A percentile compares a stretch with the other conserved stretches of the same genome.
phyloP scores from a whole-genome alignment of 1,140 invertebrate species.

The Plectrocnemia conspersa region DNA sequence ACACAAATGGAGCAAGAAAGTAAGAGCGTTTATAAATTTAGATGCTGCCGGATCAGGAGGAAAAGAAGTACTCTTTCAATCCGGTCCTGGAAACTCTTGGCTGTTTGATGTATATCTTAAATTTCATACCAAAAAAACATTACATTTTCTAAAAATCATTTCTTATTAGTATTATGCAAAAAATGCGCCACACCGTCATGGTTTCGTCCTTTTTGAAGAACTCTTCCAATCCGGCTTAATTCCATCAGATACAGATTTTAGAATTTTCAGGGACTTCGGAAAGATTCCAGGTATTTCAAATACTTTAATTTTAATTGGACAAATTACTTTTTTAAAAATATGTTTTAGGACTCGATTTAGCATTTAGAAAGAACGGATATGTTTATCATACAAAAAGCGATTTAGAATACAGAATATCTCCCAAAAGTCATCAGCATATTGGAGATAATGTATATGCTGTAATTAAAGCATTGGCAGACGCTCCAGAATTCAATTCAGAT shows the following conservation, averaged over 20 bases:
- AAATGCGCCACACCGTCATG: slow-evolving; percentile 58
- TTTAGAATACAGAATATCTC: slow-evolving; percentile 54
- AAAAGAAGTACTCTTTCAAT: slow-evolving; percentile 70
- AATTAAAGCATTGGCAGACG: slow-evolving; percentile 48
- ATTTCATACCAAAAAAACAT: too few species aligned
- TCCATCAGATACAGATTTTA: slow-evolving; percentile 75
- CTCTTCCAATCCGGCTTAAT: slow-evolving; percentile 69
- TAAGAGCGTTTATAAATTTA: slow-evolving; percentile 68
- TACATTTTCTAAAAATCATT: neutral
- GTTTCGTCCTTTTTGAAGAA: slow-evolving; percentile 66
- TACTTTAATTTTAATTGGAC: slow-evolving; percentile 3
- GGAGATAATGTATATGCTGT: slow-evolving; percentile 59
- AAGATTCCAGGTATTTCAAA: slow-evolving; percentile 45
- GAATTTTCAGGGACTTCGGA: slow-evolving; percentile 69
- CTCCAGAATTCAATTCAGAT: slow-evolving; percentile 39
- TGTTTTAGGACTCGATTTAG: slow-evolving; percentile 68
- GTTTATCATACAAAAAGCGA: slow-evolving; percentile 77
- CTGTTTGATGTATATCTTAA: slow-evolving; percentile 48
- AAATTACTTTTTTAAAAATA: neutral
- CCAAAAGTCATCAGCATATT: slow-evolving; percentile 64
- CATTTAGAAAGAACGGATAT: slow-evolving; percentile 69
- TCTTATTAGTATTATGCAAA: slow-evolving; percentile 55
- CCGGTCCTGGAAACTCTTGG: slow-evolving; percentile 59
- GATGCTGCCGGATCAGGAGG: slow-evolving; percentile 75
- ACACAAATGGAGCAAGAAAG: slow-evolving; percentile 64